Percentiles rank a stretch among this genome's conserved stretches.
phyloP scores from a whole-genome alignment of 2,113 vertebrate genomes.

The Tor tambroides region DNA sequence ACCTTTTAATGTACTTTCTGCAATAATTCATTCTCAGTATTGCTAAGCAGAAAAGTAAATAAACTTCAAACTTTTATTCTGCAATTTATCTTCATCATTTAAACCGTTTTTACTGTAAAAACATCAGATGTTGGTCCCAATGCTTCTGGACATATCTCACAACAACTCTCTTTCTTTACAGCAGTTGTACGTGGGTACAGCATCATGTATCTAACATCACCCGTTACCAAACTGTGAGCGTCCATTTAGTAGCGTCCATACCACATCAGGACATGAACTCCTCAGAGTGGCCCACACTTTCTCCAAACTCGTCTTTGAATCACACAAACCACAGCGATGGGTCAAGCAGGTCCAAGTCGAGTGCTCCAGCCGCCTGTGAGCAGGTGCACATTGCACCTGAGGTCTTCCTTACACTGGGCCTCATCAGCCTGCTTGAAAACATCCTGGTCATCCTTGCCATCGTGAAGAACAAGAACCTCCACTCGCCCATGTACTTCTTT shows the following conservation, averaged over 20 bases:
- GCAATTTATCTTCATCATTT: neutral
- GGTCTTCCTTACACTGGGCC: slow-evolving; percentile 88
- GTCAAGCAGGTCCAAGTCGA: slow-evolving; percentile 2
- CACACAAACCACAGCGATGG: slow-evolving; percentile 4
- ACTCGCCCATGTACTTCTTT: slow-evolving; percentile 96
- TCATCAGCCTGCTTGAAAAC: slow-evolving; percentile 93
- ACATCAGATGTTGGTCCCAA: neutral
- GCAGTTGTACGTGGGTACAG: slow-evolving; percentile 13
- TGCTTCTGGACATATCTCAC: neutral
- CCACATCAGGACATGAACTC: slow-evolving; percentile 34
- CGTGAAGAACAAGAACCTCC: too few relatives aligned
- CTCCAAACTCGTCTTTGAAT: slow-evolving; percentile 17
- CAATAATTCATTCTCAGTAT: too few relatives aligned
- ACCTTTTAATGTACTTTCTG: too few relatives aligned
- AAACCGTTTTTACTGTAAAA: neutral
- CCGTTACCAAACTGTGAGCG: neutral
- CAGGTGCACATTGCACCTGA: slow-evolving; percentile 59
- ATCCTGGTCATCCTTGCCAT: slow-evolving; percentile 91
- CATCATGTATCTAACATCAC: neutral
- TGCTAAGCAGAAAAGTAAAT: too few relatives aligned
- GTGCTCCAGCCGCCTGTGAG: slow-evolving; percentile 33
- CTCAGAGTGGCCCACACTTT: neutral
- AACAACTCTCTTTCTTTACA: slow-evolving; percentile 10
- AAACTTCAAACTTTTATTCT: too few relatives aligned
- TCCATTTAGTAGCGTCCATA: neutral